Evolutionary conservation across 2,888 invertebrate species (phyloP).

Genomic region (Chloromyia formosa): DNA sequence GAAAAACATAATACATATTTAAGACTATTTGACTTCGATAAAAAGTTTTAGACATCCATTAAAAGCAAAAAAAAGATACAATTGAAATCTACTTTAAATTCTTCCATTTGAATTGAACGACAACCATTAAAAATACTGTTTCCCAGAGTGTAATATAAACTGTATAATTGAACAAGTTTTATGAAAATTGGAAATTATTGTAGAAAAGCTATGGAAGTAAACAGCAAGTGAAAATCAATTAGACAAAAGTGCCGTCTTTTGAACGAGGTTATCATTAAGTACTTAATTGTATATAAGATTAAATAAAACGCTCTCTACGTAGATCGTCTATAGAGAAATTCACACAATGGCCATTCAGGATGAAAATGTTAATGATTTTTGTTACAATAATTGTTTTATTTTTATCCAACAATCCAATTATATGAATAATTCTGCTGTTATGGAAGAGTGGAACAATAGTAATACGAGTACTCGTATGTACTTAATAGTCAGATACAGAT

Average conservation of each 20-base stretch:
- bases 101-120: background rate
- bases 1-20: no score
- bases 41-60: no score
- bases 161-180: background rate
- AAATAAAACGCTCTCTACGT: background rate
- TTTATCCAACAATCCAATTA: no score
- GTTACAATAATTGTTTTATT: no score
- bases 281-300: slow-evolving; percentile 17
- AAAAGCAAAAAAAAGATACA: no score
- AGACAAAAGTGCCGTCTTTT: slow-evolving; percentile 39
- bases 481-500: no score
- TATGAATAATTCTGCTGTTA: no score
- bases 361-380: background rate
- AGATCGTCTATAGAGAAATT: background rate
- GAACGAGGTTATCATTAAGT: slow-evolving; percentile 20
- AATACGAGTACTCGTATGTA: no score
- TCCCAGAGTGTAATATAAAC: background rate
- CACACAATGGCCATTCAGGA: background rate
- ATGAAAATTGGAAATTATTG: background rate
- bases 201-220: background rate
- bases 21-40: no score
- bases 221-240: slow-evolving; percentile 35
- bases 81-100: background rate
- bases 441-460: no score
- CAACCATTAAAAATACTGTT: background rate